Conservation (phyloP, 2,797 vertebrate genomes). For the Rhincodon typus region DNA sequence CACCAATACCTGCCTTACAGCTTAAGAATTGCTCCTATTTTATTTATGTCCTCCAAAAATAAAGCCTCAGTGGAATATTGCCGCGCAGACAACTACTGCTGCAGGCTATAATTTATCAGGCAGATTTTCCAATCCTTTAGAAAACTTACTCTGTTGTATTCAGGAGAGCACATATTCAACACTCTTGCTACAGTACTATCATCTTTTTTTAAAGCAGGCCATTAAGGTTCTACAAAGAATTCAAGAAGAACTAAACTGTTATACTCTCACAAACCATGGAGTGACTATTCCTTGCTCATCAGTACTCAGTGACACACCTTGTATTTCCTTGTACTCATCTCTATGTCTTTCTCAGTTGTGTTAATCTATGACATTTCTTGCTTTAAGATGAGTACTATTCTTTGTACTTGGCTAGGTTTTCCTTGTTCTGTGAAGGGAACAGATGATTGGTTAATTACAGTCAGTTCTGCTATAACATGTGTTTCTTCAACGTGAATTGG, state of each 20-base stretch:
- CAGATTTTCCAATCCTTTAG: not conserved
- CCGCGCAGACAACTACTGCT: not conserved
- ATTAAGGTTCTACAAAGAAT: not conserved
- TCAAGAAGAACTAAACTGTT: not conserved
- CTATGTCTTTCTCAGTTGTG: not conserved
- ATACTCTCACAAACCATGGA: not conserved
- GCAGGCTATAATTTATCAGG: not conserved
- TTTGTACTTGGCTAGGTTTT: not conserved
- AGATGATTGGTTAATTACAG: not conserved
- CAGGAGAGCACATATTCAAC: not conserved
- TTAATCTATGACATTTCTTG: not conserved
- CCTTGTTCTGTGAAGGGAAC: not conserved
- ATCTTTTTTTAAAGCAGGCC: not conserved
- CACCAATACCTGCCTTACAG: not conserved
- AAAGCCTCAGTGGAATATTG: not conserved
- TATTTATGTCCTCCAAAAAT: not conserved
- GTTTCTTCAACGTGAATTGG: no score
- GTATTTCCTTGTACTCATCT: not conserved
- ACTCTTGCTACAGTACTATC: not conserved
- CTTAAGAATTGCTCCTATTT: not conserved
- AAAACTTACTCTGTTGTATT: not conserved
- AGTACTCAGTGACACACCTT: not conserved
- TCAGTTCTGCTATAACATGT: no score
- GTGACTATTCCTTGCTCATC: not conserved
- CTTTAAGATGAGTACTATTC: not conserved